phyloP scores from a whole-genome alignment of 1,140 invertebrate species.

The Paralvinella palmiformis region DNA sequence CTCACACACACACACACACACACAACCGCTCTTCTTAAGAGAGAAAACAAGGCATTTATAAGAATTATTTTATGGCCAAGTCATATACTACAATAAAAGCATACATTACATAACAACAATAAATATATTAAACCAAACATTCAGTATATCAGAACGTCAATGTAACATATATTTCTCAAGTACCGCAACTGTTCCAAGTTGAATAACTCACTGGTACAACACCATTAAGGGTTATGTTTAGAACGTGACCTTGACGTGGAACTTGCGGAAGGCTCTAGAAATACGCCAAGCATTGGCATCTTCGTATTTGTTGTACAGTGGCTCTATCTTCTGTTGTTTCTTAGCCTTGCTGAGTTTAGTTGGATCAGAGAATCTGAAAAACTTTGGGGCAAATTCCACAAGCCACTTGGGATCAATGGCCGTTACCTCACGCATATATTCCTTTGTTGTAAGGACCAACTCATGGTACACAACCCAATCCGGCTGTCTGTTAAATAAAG shows the following conservation, averaged over 20 bases:
- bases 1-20: no score
- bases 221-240: conserved; percentile 26
- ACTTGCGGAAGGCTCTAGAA: conserved; percentile 61
- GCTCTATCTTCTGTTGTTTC: conserved; percentile 97
- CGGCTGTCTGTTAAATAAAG: conserved; percentile 94
- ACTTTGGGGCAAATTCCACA: conserved; percentile 97
- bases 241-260: conserved; percentile 51
- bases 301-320: conserved; percentile 98
- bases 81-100: no score
- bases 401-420: conserved; percentile 99
- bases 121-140: no score
- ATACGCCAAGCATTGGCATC: conserved; percentile 99
- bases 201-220: no score
- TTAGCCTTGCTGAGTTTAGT: conserved; percentile 99
- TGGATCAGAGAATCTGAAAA: conserved; percentile 98
- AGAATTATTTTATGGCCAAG: no score
- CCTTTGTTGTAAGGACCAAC: conserved; percentile 97
- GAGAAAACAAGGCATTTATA: no score
- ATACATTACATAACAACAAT: no score
- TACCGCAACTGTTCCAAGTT: no score
- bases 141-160: no score
- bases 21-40: no score
- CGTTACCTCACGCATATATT: conserved; percentile 99
- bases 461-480: conserved; percentile 99
- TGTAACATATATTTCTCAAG: no score